Conservation (phyloP, 2,113 vertebrate species). For the Symphodus melops region DNA sequence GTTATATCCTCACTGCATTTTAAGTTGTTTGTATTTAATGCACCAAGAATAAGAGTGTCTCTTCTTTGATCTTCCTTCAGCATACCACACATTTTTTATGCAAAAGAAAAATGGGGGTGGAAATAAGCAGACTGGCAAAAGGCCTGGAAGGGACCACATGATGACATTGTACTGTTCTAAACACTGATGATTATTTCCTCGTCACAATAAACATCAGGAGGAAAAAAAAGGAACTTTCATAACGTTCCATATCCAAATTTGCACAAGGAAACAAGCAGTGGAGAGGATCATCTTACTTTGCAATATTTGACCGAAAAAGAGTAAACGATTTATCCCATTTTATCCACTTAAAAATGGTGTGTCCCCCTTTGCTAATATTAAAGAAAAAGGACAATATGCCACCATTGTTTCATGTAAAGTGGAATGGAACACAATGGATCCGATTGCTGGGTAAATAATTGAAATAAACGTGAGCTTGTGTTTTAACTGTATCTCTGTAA, state of each 20-base stretch:
- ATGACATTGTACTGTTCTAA: slow-evolving; percentile 62
- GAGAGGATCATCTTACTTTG: slow-evolving; percentile 17
- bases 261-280: slow-evolving; percentile 64
- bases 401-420: slow-evolving; percentile 19
- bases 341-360: slow-evolving; percentile 6
- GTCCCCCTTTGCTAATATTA: slow-evolving; percentile 15
- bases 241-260: slow-evolving; percentile 77
- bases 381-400: not conserved
- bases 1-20: slow-evolving; percentile 61
- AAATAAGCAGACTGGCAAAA: slow-evolving; percentile 6
- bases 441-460: slow-evolving; percentile 12
- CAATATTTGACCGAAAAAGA: slow-evolving; percentile 29
- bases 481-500: slow-evolving; percentile 62
- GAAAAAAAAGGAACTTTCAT: slow-evolving; percentile 10
- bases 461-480: slow-evolving; percentile 43
- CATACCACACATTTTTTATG: slow-evolving; percentile 3
- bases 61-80: slow-evolving; percentile 52
- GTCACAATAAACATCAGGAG: slow-evolving; percentile 35
- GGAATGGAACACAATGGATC: slow-evolving; percentile 12
- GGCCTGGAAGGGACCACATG: slow-evolving; percentile 56
- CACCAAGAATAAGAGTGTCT: slow-evolving; percentile 52
- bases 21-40: slow-evolving; percentile 57
- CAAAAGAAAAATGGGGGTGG: not conserved
- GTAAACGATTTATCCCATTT: slow-evolving; percentile 12
- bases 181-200: slow-evolving; percentile 23